phyloP scores from a whole-genome alignment of 1,140 invertebrate species.

The Brachionus sp. region DNA sequence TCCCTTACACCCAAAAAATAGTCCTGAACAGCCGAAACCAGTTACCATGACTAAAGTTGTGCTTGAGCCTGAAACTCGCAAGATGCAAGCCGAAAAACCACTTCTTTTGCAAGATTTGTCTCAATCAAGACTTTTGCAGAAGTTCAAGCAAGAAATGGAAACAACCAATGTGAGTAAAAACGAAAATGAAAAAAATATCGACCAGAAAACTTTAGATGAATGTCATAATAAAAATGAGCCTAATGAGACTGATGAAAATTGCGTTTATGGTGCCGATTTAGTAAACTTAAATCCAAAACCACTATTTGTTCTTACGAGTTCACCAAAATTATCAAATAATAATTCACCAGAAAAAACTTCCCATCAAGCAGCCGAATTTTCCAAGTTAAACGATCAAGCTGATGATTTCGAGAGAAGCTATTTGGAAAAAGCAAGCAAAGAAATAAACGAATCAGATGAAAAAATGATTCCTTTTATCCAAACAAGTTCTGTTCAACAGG shows the following conservation, averaged over 20 bases:
- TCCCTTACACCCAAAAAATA: not conserved
- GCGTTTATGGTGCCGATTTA: constrained; percentile 12
- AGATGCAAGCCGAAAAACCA: constrained; percentile 41
- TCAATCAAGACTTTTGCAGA: constrained; percentile 21
- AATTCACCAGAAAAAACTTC: not conserved
- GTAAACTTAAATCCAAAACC: not conserved
- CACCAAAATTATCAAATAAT: not conserved
- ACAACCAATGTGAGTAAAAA: not conserved
- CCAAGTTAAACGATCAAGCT: not conserved
- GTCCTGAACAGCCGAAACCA: not conserved
- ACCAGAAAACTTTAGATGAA: not conserved
- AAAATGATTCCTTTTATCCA: not conserved
- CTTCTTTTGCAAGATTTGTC: constrained; percentile 29
- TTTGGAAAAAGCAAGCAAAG: constrained; percentile 14
- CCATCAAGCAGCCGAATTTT: not conserved
- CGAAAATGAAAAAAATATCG: not conserved
- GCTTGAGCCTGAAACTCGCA: constrained; percentile 4
- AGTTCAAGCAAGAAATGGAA: constrained; percentile 33
- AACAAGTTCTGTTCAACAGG: not conserved
- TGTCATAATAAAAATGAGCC: not conserved
- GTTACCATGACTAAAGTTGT: not conserved
- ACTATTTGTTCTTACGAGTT: not conserved
- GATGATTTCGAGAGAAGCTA: constrained; percentile 15
- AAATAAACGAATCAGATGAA: constrained; percentile 18
- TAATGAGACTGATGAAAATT: not conserved